phyloP scores from a whole-genome alignment of 2,797 vertebrate genomes.

The Otolemur crassicaudatus region DNA sequence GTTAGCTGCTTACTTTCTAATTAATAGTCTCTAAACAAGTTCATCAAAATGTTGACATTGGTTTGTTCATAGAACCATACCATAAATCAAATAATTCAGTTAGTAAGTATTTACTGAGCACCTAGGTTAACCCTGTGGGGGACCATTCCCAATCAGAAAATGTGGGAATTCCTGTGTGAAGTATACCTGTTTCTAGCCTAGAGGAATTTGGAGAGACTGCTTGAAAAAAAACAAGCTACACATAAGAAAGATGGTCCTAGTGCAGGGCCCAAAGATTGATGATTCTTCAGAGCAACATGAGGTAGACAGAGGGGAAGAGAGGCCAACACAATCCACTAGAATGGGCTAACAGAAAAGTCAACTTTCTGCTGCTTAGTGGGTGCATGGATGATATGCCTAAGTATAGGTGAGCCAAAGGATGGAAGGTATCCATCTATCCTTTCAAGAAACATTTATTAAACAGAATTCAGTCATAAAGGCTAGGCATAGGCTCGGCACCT shows the following conservation, averaged over 20 bases:
- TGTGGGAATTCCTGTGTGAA: neutral
- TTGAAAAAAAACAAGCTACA: neutral
- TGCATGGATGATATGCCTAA: neutral
- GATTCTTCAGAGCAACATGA: neutral
- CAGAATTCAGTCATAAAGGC: neutral
- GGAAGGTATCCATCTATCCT: neutral
- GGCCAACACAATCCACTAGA: neutral
- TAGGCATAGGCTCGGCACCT: too few species aligned
- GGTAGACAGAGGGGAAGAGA: neutral
- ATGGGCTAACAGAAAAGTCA: neutral
- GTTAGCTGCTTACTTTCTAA: neutral
- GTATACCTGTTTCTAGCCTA: neutral
- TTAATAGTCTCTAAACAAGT: constrained; percentile 10
- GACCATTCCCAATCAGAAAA: constrained; percentile 16
- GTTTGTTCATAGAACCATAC: neutral
- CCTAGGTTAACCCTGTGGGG: neutral
- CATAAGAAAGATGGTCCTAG: neutral
- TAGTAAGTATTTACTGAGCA: neutral
- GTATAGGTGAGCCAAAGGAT: neutral
- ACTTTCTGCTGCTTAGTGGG: neutral
- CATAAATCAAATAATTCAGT: neutral
- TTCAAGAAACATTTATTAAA: neutral
- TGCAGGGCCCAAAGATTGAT: neutral
- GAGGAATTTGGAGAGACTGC: neutral
- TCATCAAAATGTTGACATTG: constrained; percentile 1